These are phyloP conservation scores for Danionella dracula DNA, from an alignment of 2,797 vertebrate species.

Conservation along the genomic window DNA sequence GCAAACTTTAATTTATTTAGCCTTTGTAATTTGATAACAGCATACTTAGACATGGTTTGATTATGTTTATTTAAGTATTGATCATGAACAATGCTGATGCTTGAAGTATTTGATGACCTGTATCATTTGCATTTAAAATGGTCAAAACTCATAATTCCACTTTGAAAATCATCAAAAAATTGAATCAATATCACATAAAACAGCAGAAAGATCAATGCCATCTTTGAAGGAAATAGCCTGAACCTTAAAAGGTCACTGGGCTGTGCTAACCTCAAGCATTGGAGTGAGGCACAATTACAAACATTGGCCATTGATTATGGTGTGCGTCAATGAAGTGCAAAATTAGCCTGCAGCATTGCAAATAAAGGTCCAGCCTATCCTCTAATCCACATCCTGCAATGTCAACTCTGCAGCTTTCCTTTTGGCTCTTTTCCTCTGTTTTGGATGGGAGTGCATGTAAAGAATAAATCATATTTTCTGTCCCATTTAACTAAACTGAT, in stretches of 20 bases:
- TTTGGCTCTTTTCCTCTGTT: conserved; percentile 5
- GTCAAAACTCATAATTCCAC: too few species aligned
- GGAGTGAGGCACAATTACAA: conserved; percentile 28
- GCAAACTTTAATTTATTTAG: too few species aligned
- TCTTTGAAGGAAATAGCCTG: not conserved
- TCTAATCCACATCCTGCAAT: conserved; percentile 9
- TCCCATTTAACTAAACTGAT: conserved; percentile 46
- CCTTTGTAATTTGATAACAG: too few species aligned
- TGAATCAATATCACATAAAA: not conserved
- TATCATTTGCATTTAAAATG: not conserved
- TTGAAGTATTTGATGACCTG: too few species aligned
- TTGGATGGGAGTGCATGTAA: conserved; percentile 14
- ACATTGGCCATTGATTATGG: conserved; percentile 52
- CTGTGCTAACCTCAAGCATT: not conserved
- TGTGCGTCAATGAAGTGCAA: conserved; percentile 48
- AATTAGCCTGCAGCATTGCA: conserved; percentile 41
- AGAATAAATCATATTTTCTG: conserved; percentile 52
- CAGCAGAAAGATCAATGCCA: not conserved
- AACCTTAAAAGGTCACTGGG: not conserved
- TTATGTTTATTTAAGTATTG: too few species aligned
- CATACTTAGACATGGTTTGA: too few species aligned
- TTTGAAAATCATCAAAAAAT: not conserved
- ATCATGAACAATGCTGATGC: too few species aligned
- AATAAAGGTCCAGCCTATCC: conserved; percentile 24
- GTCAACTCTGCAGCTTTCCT: conserved; percentile 3